Conservation (phyloP, 1,140 invertebrate species). For the Phortica variegata region DNA sequence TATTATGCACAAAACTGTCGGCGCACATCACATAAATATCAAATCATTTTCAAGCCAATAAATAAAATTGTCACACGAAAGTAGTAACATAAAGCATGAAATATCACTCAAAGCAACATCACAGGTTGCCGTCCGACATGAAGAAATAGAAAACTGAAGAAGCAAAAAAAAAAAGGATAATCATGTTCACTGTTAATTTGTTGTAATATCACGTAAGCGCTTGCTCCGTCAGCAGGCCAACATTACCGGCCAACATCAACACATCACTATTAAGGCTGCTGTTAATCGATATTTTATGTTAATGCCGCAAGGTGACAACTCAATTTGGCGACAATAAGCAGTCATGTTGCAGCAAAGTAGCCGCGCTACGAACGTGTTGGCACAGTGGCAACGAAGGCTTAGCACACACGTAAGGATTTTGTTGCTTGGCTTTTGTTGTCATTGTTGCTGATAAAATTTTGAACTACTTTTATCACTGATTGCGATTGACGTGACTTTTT, state of each 20-base stretch:
- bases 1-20: conserved; percentile 10
- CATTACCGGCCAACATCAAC: too few relatives aligned
- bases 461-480: too few relatives aligned
- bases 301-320: conserved; percentile 43
- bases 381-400: conserved; percentile 22
- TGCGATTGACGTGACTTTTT: too few relatives aligned
- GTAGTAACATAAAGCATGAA: too few relatives aligned
- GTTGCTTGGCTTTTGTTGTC: conserved; percentile 20
- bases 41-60: too few relatives aligned
- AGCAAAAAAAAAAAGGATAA: conserved; percentile 26
- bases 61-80: too few relatives aligned
- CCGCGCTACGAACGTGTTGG: conserved; percentile 23
- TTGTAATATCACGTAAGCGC: conserved; percentile 44
- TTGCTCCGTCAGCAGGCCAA: too few relatives aligned
- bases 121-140: conserved; percentile 16
- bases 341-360: conserved; percentile 8
- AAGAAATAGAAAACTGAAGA: background rate
- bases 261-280: too few relatives aligned
- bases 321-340: conserved; percentile 32
- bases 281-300: conserved; percentile 37
- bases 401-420: conserved; percentile 16
- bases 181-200: conserved; percentile 41
- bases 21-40: too few relatives aligned
- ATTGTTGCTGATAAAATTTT: too few relatives aligned
- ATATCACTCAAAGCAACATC: conserved; percentile 16